phyloP scores from a whole-genome alignment of 2,113 vertebrate genomes.

The Paramisgurnus dabryanus region DNA sequence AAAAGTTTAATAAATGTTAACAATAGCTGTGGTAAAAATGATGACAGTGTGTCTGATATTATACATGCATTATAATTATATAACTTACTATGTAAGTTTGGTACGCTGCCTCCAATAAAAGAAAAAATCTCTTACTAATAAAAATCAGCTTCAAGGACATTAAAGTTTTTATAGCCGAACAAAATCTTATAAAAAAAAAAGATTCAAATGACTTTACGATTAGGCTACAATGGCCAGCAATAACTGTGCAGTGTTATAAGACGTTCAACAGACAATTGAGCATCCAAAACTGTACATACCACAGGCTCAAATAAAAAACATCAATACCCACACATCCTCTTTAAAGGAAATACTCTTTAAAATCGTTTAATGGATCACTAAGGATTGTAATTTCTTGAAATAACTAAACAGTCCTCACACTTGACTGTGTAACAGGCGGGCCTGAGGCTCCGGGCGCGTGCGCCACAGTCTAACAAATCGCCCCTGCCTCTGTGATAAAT shows the following conservation, averaged over 20 bases:
- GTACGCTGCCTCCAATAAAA: too few relatives aligned
- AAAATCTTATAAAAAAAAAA: neutral
- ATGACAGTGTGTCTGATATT: too few relatives aligned
- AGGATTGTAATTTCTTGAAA: neutral
- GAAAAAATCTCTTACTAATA: too few relatives aligned
- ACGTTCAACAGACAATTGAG: neutral
- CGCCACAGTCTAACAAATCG: slow-evolving; percentile 2
- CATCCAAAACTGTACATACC: neutral
- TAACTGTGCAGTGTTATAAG: neutral
- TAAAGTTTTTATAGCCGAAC: too few relatives aligned
- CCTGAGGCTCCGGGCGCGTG: slow-evolving; percentile 11
- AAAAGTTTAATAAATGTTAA: too few relatives aligned
- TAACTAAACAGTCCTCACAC: neutral
- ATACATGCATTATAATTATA: too few relatives aligned
- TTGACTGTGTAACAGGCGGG: slow-evolving; percentile 56
- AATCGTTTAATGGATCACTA: neutral
- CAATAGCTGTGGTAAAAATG: too few relatives aligned
- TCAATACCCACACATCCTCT: neutral
- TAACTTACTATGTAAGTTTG: too few relatives aligned
- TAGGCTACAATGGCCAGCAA: neutral
- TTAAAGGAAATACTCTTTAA: neutral
- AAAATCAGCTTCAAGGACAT: too few relatives aligned
- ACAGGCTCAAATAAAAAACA: neutral
- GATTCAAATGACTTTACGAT: neutral
- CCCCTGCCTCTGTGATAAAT: slow-evolving; percentile 34